Conservation (phyloP, 2,888 invertebrate genomes). For the Eilema griseolum region DNA sequence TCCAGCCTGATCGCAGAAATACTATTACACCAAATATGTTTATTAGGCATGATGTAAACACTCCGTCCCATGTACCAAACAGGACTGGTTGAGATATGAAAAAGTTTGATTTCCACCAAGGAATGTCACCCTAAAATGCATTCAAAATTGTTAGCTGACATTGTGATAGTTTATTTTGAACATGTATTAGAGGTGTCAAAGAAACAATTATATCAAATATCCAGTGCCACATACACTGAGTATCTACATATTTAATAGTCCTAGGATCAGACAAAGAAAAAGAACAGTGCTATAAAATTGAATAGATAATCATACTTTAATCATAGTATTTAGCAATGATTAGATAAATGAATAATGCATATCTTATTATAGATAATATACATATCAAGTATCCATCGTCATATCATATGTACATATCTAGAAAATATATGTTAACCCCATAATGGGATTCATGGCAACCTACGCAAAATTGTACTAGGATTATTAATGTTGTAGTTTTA, state of each 20-base stretch:
- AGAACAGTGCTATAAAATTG: neutral
- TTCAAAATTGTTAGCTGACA: neutral
- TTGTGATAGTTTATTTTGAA: neutral
- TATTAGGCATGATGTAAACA: conserved; percentile 98
- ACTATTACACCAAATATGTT: conserved; percentile 99
- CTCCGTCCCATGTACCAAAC: conserved; percentile 99
- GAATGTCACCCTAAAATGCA: conserved; percentile 89
- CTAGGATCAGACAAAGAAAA: neutral
- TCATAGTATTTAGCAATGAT: conserved; percentile 1
- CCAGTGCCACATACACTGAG: neutral
- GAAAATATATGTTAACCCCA: neutral
- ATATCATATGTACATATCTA: neutral
- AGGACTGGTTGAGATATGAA: conserved; percentile 98
- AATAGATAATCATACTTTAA: neutral
- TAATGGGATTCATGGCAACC: neutral
- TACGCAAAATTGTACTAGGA: conserved; percentile 3
- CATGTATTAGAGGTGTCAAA: neutral
- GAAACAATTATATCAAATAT: neutral
- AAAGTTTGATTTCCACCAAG: conserved; percentile 99
- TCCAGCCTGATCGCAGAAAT: conserved; percentile 98
- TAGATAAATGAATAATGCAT: neutral
- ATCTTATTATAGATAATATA: neutral
- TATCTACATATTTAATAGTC: neutral
- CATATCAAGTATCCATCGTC: neutral
- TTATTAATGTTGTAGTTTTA: neutral